Evolutionary conservation across 2,888 invertebrate genomes (phyloP).

Genomic region (Protodeltote pygarga): DNA sequence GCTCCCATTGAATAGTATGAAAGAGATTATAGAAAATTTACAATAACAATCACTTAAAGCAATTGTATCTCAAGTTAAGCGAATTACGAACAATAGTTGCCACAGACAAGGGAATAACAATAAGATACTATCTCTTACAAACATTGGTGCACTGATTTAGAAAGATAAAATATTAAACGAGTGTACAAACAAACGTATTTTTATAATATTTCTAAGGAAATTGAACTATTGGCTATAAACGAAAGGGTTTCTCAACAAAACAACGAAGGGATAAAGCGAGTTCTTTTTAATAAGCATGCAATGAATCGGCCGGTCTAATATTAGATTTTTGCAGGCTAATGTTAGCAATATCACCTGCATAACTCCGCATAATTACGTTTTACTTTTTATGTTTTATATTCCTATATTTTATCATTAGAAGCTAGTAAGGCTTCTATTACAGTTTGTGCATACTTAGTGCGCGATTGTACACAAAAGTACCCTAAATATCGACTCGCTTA

Average conservation of each 20-base stretch:
- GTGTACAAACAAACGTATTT: slow-evolving; percentile 19
- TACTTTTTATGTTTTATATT: neutral
- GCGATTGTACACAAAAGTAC: slow-evolving; percentile 27
- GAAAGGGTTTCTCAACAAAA: neutral
- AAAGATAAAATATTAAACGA: slow-evolving; percentile 31
- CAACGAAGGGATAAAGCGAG: neutral
- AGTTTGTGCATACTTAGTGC: too few species aligned
- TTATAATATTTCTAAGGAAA: neutral
- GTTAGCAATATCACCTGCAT: neutral
- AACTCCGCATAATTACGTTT: slow-evolving; percentile 8
- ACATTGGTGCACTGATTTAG: slow-evolving; percentile 37
- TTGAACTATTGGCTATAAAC: neutral
- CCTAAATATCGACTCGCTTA: slow-evolving; percentile 55
- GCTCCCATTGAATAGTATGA: slow-evolving; percentile 57
- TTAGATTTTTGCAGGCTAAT: neutral
- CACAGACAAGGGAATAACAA: slow-evolving; percentile 48
- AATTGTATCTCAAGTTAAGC: slow-evolving; percentile 51
- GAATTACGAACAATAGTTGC: slow-evolving; percentile 65
- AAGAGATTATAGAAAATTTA: slow-evolving; percentile 54
- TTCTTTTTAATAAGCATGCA: neutral
- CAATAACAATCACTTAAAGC: slow-evolving; percentile 58
- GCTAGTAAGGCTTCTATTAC: neutral
- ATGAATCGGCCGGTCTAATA: neutral
- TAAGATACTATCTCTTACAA: slow-evolving; percentile 53
- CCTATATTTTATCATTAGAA: slow-evolving; percentile 6